Evolutionary conservation across 2,797 vertebrate genomes (phyloP).

Genomic region (Amphiprion clarkii): DNA sequence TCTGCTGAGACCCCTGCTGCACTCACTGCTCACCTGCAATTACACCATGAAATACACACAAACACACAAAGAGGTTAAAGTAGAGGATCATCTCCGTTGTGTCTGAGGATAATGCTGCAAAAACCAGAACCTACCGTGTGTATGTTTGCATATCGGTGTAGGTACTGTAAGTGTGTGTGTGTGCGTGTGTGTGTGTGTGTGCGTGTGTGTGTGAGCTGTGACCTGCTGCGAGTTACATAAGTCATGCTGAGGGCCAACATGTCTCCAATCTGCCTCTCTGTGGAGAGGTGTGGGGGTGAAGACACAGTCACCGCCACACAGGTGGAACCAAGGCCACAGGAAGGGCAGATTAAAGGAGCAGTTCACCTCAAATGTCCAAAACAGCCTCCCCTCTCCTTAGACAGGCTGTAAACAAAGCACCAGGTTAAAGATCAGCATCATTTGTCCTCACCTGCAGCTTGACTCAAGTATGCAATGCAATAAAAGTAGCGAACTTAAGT

Average conservation of each 20-base stretch:
- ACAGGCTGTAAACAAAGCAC: not conserved
- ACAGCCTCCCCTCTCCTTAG: not conserved
- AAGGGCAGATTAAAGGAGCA: constrained; percentile 61
- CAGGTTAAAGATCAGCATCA: not conserved
- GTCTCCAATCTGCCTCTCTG: constrained; percentile 79
- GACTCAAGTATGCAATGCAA: no score
- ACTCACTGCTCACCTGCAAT: constrained; percentile 58
- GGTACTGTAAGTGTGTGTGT: not conserved
- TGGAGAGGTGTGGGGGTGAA: constrained; percentile 49
- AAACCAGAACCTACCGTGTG: not conserved
- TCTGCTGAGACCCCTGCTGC: constrained; percentile 43
- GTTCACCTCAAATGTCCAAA: constrained; percentile 8
- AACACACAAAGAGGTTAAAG: not conserved
- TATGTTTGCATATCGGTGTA: not conserved
- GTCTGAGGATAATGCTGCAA: not conserved
- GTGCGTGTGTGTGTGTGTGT: constrained; percentile 6
- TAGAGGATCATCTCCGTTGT: constrained; percentile 1
- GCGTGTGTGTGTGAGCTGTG: constrained; percentile 29
- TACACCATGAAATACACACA: constrained; percentile 39
- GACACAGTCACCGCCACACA: constrained; percentile 45
- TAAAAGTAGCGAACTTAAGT: no score
- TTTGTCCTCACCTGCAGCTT: no score
- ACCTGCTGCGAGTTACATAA: constrained; percentile 75
- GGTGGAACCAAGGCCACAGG: constrained; percentile 56
- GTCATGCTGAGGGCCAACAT: constrained; percentile 78